Base-by-base conservation (phyloP, 2,797 vertebrate genomes). In the Poecilia velifera region DNA sequence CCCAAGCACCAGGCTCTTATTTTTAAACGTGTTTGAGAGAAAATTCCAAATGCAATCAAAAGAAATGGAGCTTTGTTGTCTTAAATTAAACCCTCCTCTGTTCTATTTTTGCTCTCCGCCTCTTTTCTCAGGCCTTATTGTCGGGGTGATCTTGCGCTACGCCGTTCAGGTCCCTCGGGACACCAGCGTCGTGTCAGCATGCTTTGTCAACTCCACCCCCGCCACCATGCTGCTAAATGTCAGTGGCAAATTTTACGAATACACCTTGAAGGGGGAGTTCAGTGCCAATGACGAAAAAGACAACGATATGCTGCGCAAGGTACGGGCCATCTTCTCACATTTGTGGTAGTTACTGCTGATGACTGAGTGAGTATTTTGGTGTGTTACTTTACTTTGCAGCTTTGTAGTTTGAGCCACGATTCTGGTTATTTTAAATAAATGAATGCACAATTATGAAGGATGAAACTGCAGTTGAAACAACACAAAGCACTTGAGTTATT, bases 221-320 rank as follows among this genome's bases (percentile, higher is more conserved):
- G 95, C 98, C 87, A 99, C 98, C 0, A 94, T 99, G 91, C 95
- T 99, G 82, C 95, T 99, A 62, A 99, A 99, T 0, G 94, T 98
- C 93, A 98, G 97, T 0, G 97, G 97, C 2, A 98, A 97, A 85
- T 98, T 96, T 95, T 99, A 98, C 0, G 98, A 99, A 91, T 99
- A 99, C 91, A 98, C 96, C 0, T 94, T 99, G 92, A 99, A 98
- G 92, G 97, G 98, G 12, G 97, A 98, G 88, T 98, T 98, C 90
- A 94, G 92, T 0, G 90, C 96, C 85, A 96, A 96, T 78, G 95
- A 98, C 0, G 94, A 98, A 76, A 96, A 96, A 82, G 98, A 99
- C 80, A 99, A 99, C 2, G 98, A 99, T 91, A 99, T 99, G 98
- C 97, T 99, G 87, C 94, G 97, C 76, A 99, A 99, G 98, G 98